Base-by-base conservation (phyloP, 2,113 vertebrate species). In the Eupsittula cactorum region DNA sequence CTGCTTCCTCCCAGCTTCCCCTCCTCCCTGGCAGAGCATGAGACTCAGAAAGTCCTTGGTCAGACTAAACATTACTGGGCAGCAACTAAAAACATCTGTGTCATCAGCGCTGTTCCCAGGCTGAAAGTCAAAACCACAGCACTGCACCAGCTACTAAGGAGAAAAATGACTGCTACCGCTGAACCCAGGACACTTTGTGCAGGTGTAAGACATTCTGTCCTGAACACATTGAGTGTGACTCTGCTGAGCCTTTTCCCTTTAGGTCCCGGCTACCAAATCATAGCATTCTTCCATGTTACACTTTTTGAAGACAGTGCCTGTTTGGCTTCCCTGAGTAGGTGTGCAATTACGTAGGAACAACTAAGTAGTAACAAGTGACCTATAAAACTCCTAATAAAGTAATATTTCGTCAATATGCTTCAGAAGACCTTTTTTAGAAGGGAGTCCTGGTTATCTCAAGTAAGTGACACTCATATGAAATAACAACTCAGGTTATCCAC, bases 371-470 rank as follows among this genome's bases (percentile, higher is more conserved):
- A 35, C 29, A 81, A 62, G 13, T 25, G 28, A 69, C 64, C 52
- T 84, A 29, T 42, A 75, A 86, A 96, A 86, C 42, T 96, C 86
- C 33, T 75, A 73, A 82, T 28, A 64, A 71, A 13, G 7, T 44
- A 64, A 13, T 68, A 55, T 57, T 86, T 92, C 11, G 23, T 47
- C 35, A 68, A 57, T 35, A 44, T 31, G 6, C 29, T 93, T 82
- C 78, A 75, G 79, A 95, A 90, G 42, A 70, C 31, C 47, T 82
- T 68, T 69, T 92, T 93, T 62, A 86, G 55, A 88, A 93, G 35
- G 16, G 17, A 92, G 46, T 64, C 31, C 11, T 59, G 29, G 18
- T 92, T 90, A 69, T 21, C 15, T 41, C 64, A 86, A 67, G n/a
- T 28, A 63, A 70, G 25, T 16, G n/a, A 47, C 33, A 44, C 13